Base-by-base conservation (phyloP, 2,888 invertebrate genomes). In the Heteropelma amictum region DNA sequence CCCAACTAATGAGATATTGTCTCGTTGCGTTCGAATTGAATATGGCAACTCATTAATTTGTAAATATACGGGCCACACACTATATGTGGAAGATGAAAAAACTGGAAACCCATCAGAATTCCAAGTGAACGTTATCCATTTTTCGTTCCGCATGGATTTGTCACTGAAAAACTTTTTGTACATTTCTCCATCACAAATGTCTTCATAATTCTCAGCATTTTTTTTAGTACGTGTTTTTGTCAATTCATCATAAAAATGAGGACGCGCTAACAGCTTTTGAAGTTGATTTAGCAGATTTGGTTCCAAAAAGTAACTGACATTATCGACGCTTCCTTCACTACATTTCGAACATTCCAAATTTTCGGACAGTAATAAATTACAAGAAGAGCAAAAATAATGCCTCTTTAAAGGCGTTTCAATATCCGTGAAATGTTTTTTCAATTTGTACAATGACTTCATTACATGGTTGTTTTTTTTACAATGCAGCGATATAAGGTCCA, bases 11-110 rank as follows among this genome's bases (percentile, higher is more conserved):
- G 78, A 33, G 8, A 78, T 30, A 67, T 81, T 81, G 64, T 81
- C 78, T n/a, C 56, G 35, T 47, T 67, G 65, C 0, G 17, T 74
- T 54, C 81, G 10, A 14, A 70, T 19, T 12, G 58, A 33, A 56
- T 74, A 78, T 4, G 79, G 79, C 21, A 80, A 61, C 61, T 81
- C 81, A 40, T 80, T 81, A 7, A 80, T 75, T 10, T 60, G 40
- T 42, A 80, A 56, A 64, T 76, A 80, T 10, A 81, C 7, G n/a
- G n/a, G n/a, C n/a, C n/a, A n/a, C n/a, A n/a, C n/a, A n/a, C n/a
- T n/a, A n/a, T n/a, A n/a, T n/a, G n/a, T n/a, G n/a, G n/a, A n/a
- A n/a, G n/a, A n/a, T n/a, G n/a, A n/a, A n/a, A n/a, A n/a, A n/a
- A n/a, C 58, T 42, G 72, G 61, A 19, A 81, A 63, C 1, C 79